phyloP scores from a whole-genome alignment of 2,113 vertebrate species.

The Ophiodon elongatus region DNA sequence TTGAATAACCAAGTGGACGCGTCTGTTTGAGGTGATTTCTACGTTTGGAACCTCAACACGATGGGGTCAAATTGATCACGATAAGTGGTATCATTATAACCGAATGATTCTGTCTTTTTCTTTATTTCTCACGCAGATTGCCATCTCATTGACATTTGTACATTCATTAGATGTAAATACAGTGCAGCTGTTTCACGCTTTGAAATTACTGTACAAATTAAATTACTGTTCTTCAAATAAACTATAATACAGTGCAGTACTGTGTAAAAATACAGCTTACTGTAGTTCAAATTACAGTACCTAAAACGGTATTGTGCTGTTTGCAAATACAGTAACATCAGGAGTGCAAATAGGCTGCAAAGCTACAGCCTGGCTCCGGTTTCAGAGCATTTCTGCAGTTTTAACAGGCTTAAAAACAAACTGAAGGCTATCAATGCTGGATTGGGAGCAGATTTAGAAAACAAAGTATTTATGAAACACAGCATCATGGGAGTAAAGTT shows the following conservation, averaged over 20 bases:
- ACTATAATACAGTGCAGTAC: not conserved
- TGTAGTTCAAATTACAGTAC: not conserved
- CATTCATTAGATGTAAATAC: too few species aligned
- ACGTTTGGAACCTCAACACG: not conserved
- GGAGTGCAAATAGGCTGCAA: not conserved
- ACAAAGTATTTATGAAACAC: not conserved
- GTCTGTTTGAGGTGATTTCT: conserved; percentile 18
- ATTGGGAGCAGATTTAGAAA: not conserved
- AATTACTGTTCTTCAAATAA: not conserved
- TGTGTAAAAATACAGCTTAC: not conserved
- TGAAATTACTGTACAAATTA: not conserved
- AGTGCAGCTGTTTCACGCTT: not conserved
- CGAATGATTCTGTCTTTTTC: not conserved
- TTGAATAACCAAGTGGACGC: conserved; percentile 21
- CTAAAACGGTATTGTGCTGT: not conserved
- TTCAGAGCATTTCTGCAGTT: not conserved
- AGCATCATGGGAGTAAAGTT: not conserved
- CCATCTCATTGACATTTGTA: not conserved
- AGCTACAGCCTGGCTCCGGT: not conserved
- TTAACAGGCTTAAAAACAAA: not conserved
- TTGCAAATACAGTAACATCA: not conserved
- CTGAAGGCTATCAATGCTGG: not conserved
- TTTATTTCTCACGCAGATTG: not conserved
- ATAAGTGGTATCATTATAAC: not conserved
- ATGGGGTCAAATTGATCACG: not conserved